Conservation (phyloP, 2,888 invertebrate species). For the Sinhomidia bicolor region DNA sequence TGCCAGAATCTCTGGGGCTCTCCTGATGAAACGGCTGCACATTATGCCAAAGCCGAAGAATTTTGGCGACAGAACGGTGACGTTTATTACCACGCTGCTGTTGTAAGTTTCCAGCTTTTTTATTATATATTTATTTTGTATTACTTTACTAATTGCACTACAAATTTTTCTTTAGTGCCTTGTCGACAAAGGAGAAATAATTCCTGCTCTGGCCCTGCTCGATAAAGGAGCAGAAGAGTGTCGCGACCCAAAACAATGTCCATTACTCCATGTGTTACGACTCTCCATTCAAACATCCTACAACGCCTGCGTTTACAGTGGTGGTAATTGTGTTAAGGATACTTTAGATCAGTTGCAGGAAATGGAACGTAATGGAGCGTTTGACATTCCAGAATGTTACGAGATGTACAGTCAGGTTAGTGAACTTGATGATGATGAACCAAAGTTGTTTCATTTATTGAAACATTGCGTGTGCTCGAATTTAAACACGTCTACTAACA, state of each 20-base stretch:
- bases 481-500: too few species aligned
- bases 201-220: conserved; percentile 60
- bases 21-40: conserved; percentile 40
- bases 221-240: conserved; percentile 55
- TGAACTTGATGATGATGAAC: background rate
- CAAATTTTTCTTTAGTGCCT: conserved; percentile 39
- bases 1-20: conserved; percentile 14
- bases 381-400: conserved; percentile 70
- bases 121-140: background rate
- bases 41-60: conserved; percentile 62
- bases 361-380: conserved; percentile 25
- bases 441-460: background rate
- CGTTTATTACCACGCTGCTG: conserved; percentile 71
- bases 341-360: conserved; percentile 51
- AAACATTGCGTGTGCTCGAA: too few species aligned
- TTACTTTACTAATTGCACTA: background rate
- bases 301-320: background rate
- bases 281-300: conserved; percentile 31
- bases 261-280: conserved; percentile 54
- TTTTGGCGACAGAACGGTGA: conserved; percentile 69
- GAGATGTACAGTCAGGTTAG: conserved; percentile 66
- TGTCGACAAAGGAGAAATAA: conserved; percentile 49
- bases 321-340: background rate
- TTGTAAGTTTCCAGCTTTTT: conserved; percentile 33
- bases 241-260: conserved; percentile 35